Evolutionary conservation across 2,113 vertebrate species (phyloP).

Genomic region (Aythya baeri): DNA sequence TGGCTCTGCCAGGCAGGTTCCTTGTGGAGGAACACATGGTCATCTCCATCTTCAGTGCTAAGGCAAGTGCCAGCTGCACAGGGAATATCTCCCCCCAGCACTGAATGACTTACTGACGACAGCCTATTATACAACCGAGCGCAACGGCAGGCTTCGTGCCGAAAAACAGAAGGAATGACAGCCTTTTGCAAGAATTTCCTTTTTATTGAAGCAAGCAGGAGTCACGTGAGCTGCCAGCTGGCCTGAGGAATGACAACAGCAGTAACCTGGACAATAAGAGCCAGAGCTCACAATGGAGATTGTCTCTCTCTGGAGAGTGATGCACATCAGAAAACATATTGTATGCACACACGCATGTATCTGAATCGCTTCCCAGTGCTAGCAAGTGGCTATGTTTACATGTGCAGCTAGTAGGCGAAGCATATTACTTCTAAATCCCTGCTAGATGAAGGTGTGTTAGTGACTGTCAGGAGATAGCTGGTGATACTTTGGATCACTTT

Average conservation of each 20-base stretch:
- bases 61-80: neutral
- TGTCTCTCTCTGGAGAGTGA: neutral
- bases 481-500: neutral
- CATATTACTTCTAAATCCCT: neutral
- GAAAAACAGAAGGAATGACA: neutral
- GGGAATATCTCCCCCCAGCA: neutral
- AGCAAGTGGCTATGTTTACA: neutral
- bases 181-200: constrained; percentile 22
- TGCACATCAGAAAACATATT: neutral
- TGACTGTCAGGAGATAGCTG: neutral
- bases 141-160: neutral
- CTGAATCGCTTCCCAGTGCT: neutral
- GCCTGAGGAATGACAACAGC: neutral
- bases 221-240: constrained; percentile 7
- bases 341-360: fast-evolving
- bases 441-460: neutral
- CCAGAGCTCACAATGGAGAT: constrained; percentile 15
- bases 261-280: neutral
- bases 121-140: neutral
- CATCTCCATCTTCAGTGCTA: neutral
- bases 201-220: constrained; percentile 49
- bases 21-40: neutral
- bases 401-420: neutral
- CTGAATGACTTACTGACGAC: neutral
- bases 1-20: neutral